Percentiles rank a stretch among this genome's conserved stretches.
These are phyloP conservation scores for Pyrrhosoma nymphula DNA, from an alignment of 2,888 invertebrate genomes.

Conservation along the genomic window DNA sequence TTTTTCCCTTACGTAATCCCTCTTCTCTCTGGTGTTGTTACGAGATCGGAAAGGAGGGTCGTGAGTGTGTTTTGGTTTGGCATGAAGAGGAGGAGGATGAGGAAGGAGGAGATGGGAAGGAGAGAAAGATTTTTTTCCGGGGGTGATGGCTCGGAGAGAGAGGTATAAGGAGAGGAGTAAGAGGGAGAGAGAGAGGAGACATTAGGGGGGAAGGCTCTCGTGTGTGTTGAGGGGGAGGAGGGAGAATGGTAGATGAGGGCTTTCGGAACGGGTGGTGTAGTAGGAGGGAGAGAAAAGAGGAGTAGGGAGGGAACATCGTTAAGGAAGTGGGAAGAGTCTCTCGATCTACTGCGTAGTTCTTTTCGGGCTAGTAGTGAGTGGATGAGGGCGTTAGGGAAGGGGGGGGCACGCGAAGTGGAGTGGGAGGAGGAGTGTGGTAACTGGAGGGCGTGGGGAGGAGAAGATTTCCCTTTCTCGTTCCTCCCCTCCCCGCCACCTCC, in stretches of 20 bases:
- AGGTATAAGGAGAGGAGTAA: not conserved
- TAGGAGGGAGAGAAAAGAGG: too few species aligned
- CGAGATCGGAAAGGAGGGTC: not conserved
- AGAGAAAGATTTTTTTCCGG: not conserved
- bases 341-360: constrained; percentile 59
- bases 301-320: constrained; percentile 35
- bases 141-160: not conserved
- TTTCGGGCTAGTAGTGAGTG: not conserved
- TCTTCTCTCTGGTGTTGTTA: not conserved
- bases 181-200: not conserved
- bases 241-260: constrained; percentile 26
- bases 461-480: not conserved
- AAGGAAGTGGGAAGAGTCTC: constrained; percentile 49
- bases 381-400: not conserved
- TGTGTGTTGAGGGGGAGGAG: not conserved
- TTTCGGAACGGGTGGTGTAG: not conserved
- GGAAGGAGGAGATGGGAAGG: too few species aligned
- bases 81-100: not conserved
- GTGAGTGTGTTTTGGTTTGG: not conserved
- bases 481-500: not conserved
- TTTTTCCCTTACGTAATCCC: not conserved
- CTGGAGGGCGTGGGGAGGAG: too few species aligned
- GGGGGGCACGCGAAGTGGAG: not conserved
- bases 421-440: not conserved
- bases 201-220: constrained; percentile 13